Base-by-base conservation (phyloP, 1,140 invertebrate genomes). In the Anoplolepis gracilipes region DNA sequence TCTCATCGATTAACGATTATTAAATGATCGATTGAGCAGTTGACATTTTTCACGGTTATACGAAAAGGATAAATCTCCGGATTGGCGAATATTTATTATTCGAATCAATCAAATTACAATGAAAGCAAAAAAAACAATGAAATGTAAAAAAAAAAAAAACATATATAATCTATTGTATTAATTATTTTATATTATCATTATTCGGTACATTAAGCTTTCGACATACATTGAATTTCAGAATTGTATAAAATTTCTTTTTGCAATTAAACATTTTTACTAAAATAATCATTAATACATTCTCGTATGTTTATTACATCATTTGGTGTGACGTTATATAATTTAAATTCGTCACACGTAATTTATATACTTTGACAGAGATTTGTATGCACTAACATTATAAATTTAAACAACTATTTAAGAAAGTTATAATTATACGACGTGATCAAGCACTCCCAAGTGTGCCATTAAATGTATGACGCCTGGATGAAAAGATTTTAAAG, bases 1-100 rank as follows among this genome's bases (percentile, higher is more conserved):
- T 90, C 89, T 90, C 89, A 89, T 90, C 88, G 88, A 90, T 89
- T 77, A 85, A 49, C 64, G 42, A 77, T 78, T 78, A n/a, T n/a
- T n/a, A 87, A 89, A 78, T 78, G 84, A 85, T 87, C 57, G 77
- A 76, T 77, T 7, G 75, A 59, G 55, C 46, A 49, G 85, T 84
- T 85, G 88, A 90, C 85, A 90, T 90, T 89, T 89, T 89, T 89
- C 75, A 88, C 13, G 33, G 16, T 57, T 39, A 39, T n/a, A 19
- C 28, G 1, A 49, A 25, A 72, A 67, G 61, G 59, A 59, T 87
- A 69, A 67, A 77, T 19, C 65, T 78, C 33, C 1, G 16, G 25
- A 1, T 16, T 28, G 46, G 22, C 22, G 8, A n/a, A 49, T 62
- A 73, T 81, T 67, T 72, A 30, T 55, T 57, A 57, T 81, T 76